Base-by-base conservation (phyloP, 1,140 invertebrate species). In the Manduca sexta region DNA sequence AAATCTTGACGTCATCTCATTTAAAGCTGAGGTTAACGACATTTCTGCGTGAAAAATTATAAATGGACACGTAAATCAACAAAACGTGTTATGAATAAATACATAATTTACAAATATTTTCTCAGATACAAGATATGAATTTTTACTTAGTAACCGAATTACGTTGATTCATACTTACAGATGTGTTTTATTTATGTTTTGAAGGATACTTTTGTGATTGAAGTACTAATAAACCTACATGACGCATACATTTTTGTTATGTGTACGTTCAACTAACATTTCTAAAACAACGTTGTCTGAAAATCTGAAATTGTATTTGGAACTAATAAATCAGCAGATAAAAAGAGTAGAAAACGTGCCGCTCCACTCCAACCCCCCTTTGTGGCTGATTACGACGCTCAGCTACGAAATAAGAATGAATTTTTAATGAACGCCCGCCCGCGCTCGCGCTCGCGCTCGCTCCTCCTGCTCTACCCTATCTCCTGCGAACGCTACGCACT, bases 391-490 rank as follows among this genome's bases (percentile, higher is more conserved):
- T 77, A 81, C 72, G 17, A 17, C 16, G 37, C 47, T 45, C 56
- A 47, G 75, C 67, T 71, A 65, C 74, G 67, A 82, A 82, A 75
- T 75, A 82, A 81, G 81, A 83, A 84, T 84, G 81, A 83, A 84
- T 81, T 84, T 84, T 84, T 84, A 84, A 84, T 84, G 76, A 81
- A 70, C 54, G 61, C 63, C 65, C 62, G 37, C 60, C 57, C 50
- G 49, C 56, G 45, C 16, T 1, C 26, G 4, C 10, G 50, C 60
- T n/a, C n/a, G n/a, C n/a, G n/a, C n/a, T n/a, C n/a, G n/a, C n/a
- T n/a, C 51, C 45, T 34, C 51, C 34, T 34, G 41, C 44, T 17
- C 49, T 40, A 59, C 38, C 40, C 45, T 63, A 38, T 49, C 56
- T 55, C 60, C 54, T 57, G 62, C 64, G 61, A 65, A 69, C 53